A percentile compares a stretch with the other conserved stretches of the same genome.
phyloP scores from a whole-genome alignment of 1,140 invertebrate genomes.

The Zaprionus africanus region DNA sequence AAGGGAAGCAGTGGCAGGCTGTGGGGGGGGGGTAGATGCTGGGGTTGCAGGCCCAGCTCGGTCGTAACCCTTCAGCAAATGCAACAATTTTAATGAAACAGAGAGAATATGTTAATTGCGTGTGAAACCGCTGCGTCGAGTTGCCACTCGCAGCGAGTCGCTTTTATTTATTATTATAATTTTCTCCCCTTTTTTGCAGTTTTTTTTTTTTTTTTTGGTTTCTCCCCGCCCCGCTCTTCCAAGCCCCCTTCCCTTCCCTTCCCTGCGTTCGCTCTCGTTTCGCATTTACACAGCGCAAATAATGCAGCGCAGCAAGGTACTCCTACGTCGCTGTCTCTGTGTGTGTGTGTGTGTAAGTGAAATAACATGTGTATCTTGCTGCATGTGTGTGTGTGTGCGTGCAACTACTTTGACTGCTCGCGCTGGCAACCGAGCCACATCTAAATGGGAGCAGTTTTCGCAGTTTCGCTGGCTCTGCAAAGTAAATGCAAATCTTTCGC shows the following conservation, averaged over 20 bases:
- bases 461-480: constrained; percentile 1
- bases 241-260: too few relatives aligned
- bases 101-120: constrained; percentile 81
- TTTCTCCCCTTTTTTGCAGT: constrained; percentile 30
- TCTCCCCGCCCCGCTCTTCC: neutral
- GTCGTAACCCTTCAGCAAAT: constrained; percentile 52
- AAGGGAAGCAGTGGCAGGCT: too few relatives aligned
- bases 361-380: constrained; percentile 8
- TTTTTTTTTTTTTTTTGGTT: neutral
- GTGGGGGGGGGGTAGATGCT: neutral
- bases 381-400: neutral
- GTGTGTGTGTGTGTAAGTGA: neutral
- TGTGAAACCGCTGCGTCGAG: constrained; percentile 77
- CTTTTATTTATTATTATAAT: constrained; percentile 78
- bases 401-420: constrained; percentile 5
- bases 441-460: constrained; percentile 20
- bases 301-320: constrained; percentile 29
- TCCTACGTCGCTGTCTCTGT: neutral
- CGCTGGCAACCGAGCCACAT: neutral
- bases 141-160: constrained; percentile 62
- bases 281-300: constrained; percentile 40
- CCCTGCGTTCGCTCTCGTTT: constrained; percentile 3
- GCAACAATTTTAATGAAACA: constrained; percentile 78
- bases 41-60: constrained; percentile 22
- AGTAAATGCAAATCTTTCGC: constrained; percentile 29